Evolutionary conservation across 2,888 invertebrate genomes (phyloP).

Genomic region (Luperina nickerlii): DNA sequence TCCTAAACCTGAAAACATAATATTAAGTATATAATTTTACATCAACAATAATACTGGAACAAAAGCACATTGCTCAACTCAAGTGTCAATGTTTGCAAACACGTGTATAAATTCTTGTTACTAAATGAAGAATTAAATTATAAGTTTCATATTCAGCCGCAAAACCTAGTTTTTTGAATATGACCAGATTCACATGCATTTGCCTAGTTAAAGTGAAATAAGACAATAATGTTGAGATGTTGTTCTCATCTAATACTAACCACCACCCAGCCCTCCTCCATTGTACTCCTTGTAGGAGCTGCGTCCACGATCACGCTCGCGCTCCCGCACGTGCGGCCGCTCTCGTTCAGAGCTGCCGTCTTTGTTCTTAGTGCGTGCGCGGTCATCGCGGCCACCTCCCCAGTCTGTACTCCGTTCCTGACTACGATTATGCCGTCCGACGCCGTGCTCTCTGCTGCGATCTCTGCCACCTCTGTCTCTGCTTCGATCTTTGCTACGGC

Average conservation of each 20-base stretch:
- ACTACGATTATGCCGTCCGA: constrained; percentile 36
- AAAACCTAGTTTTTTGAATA: neutral
- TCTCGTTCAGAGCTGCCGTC: constrained; percentile 44
- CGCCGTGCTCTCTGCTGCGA: constrained; percentile 14
- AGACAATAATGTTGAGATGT: neutral
- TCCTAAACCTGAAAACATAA: constrained; percentile 73
- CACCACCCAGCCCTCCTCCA: constrained; percentile 81
- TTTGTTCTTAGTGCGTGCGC: constrained; percentile 1
- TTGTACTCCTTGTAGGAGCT: constrained; percentile 73
- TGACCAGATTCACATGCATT: neutral
- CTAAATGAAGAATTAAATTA: neutral
- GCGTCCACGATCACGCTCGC: constrained; percentile 71
- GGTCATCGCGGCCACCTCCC: constrained; percentile 40
- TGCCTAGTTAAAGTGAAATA: neutral
- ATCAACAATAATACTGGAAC: neutral
- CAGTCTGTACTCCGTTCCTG: constrained; percentile 44
- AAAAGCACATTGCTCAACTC: neutral
- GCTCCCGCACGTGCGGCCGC: constrained; percentile 34
- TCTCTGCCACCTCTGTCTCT: neutral
- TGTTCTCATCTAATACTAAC: constrained; percentile 56
- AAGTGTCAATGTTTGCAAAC: neutral
- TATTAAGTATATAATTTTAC: neutral
- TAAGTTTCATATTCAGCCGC: neutral
- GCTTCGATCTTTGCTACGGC: constrained; percentile 12
- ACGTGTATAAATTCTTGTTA: neutral